A percentile compares a stretch with the other conserved stretches of the same genome.
phyloP scores from a whole-genome alignment of 2,888 invertebrate species.

The Euproctis similis region DNA sequence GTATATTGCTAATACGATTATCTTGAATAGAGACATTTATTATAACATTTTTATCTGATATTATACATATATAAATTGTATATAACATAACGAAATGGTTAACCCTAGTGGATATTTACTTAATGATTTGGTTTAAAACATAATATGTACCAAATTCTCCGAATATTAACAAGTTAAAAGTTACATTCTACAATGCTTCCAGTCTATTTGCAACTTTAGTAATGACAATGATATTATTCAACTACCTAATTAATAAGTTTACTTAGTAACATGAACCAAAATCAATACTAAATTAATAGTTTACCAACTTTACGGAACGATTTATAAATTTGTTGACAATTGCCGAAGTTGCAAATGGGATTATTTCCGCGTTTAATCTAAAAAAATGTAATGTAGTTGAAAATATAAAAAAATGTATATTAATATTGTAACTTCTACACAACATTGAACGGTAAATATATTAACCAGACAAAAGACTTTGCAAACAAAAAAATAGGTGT shows the following conservation, averaged over 20 bases:
- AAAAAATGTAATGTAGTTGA: slow-evolving; percentile 41
- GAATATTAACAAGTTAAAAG: slow-evolving; percentile 30
- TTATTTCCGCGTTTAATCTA: slow-evolving; percentile 37
- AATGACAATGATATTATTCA: too few relatives aligned
- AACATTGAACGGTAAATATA: slow-evolving; percentile 56
- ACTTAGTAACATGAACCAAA: too few relatives aligned
- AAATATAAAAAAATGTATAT: too few relatives aligned
- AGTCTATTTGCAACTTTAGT: slow-evolving; percentile 39
- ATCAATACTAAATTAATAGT: slow-evolving; percentile 1
- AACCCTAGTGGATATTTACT: slow-evolving; percentile 30
- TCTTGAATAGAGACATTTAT: slow-evolving; percentile 41
- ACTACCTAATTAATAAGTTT: too few relatives aligned
- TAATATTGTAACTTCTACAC: slow-evolving; percentile 46
- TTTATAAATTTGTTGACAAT: slow-evolving; percentile 9
- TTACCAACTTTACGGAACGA: slow-evolving; percentile 9
- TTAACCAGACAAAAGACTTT: slow-evolving; percentile 58
- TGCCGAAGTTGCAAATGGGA: slow-evolving; percentile 43
- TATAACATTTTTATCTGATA: slow-evolving; percentile 38
- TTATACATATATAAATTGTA: slow-evolving; percentile 29
- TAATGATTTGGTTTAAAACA: slow-evolving; percentile 30
- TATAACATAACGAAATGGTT: slow-evolving; percentile 30
- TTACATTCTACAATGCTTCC: slow-evolving; percentile 36
- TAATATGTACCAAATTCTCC: slow-evolving; percentile 33
- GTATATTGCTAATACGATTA: slow-evolving; percentile 59
- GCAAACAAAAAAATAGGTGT: too few relatives aligned